Evolutionary conservation across 2,113 vertebrate genomes (phyloP).

Genomic region (Dasyprocta punctata): DNA sequence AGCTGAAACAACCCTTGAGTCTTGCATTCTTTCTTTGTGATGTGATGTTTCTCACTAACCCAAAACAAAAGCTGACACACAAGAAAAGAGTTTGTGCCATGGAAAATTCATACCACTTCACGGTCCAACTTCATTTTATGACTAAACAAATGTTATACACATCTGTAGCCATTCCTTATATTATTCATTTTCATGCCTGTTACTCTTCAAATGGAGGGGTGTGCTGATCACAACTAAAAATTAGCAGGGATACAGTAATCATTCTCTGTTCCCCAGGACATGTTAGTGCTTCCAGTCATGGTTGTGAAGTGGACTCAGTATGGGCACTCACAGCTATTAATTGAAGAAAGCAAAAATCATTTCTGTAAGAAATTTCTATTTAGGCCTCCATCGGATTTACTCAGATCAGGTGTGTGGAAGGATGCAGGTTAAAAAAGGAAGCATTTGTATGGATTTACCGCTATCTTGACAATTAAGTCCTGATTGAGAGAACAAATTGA

Average conservation of each 20-base stretch:
- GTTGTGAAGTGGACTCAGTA: not conserved
- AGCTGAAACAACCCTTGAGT: not conserved
- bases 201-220: not conserved
- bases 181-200: not conserved
- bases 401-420: not conserved
- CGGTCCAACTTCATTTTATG: not conserved
- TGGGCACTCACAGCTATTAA: not conserved
- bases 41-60: conserved; percentile 29
- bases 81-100: not conserved
- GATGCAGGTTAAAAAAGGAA: conserved; percentile 48
- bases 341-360: not conserved
- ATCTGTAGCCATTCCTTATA: not conserved
- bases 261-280: conserved; percentile 13
- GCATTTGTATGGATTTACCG: not conserved
- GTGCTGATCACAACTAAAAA: not conserved
- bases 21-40: conserved; percentile 63
- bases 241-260: not conserved
- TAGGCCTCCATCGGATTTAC: not conserved
- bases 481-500: conserved; percentile 56
- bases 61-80: conserved; percentile 39
- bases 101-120: not conserved
- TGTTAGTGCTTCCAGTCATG: not conserved
- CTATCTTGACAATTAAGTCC: not conserved
- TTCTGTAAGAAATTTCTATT: not conserved
- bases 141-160: not conserved